Percentiles rank a stretch among this genome's conserved stretches.
Conservation (phyloP, 2,113 vertebrate genomes). For the Thomomys bottae region DNA sequence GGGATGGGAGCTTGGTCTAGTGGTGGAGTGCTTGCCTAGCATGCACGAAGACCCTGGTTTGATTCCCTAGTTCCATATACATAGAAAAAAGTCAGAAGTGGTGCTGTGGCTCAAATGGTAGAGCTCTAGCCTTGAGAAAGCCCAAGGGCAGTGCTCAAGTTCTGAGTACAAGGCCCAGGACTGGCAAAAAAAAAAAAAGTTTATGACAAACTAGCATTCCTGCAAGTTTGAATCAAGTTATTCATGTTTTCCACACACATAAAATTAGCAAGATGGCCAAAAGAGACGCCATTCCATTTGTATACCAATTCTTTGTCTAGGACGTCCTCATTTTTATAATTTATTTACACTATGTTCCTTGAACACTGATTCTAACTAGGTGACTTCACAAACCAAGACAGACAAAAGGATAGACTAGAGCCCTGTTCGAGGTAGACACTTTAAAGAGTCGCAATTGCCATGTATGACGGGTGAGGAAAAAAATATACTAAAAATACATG, state of each 20-base stretch:
- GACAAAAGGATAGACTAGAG: background rate
- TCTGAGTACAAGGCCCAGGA: too few species aligned
- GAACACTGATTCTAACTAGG: background rate
- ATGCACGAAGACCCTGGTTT: too few species aligned
- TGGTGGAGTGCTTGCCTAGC: too few species aligned
- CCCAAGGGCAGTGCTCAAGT: too few species aligned
- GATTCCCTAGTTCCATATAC: too few species aligned
- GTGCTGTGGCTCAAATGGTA: too few species aligned
- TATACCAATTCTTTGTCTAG: background rate
- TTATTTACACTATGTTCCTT: background rate
- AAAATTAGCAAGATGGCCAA: slow-evolving; percentile 19
- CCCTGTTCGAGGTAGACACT: background rate
- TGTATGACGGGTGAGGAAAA: background rate
- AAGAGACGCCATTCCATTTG: background rate
- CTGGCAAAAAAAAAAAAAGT: too few species aligned
- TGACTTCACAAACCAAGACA: slow-evolving; percentile 29
- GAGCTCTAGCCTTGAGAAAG: too few species aligned
- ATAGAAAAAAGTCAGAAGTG: too few species aligned
- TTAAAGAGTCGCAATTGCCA: background rate
- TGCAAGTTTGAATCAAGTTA: background rate
- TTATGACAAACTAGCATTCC: background rate
- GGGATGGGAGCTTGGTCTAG: too few species aligned
- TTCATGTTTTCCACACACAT: slow-evolving; percentile 25
- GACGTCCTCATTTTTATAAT: background rate
- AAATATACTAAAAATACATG: background rate